Evolutionary conservation across 1,140 invertebrate species (phyloP).

Genomic region (Drosophila cardini): DNA sequence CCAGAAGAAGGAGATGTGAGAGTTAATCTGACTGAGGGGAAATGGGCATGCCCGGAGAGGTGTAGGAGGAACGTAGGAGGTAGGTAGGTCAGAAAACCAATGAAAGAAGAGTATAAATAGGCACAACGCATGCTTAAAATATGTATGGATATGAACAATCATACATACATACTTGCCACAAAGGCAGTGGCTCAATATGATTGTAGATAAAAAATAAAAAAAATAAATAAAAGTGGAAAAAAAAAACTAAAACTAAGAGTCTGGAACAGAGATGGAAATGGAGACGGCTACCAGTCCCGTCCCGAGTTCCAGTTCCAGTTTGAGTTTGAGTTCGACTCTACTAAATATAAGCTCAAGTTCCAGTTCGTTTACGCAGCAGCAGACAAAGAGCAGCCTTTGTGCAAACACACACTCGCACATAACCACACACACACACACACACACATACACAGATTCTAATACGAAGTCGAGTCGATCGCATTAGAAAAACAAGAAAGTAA

Average conservation of each 20-base stretch:
- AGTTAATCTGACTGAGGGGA: background rate
- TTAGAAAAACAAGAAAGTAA: slow-evolving; percentile 33
- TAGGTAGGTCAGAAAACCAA: slow-evolving; percentile 34
- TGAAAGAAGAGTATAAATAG: slow-evolving; percentile 59
- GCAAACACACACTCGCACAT: slow-evolving; percentile 52
- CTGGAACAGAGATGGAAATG: slow-evolving; percentile 19
- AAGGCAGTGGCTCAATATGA: slow-evolving; percentile 26
- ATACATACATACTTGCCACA: slow-evolving; percentile 12
- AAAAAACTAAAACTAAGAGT: slow-evolving; percentile 6
- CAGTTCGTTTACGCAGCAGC: slow-evolving; percentile 38
- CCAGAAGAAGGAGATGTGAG: slow-evolving; percentile 15
- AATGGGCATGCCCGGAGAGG: background rate
- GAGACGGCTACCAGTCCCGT: slow-evolving; percentile 5
- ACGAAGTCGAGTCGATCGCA: slow-evolving; percentile 42
- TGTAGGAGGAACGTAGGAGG: background rate
- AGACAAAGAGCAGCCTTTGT: slow-evolving; percentile 65
- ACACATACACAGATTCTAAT: slow-evolving; percentile 59
- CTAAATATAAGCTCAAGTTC: slow-evolving; percentile 20
- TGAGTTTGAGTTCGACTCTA: slow-evolving; percentile 6
- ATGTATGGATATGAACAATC: slow-evolving; percentile 30
- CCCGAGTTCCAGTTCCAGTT: slow-evolving; percentile 28
- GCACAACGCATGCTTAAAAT: slow-evolving; percentile 58
- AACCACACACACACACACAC: slow-evolving; percentile 50
- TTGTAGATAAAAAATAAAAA: slow-evolving; percentile 42
- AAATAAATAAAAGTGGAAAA: no score